Percentiles rank a stretch among this genome's conserved stretches.
phyloP scores from a whole-genome alignment of 2,113 vertebrate species.

The Siniperca chuatsi region DNA sequence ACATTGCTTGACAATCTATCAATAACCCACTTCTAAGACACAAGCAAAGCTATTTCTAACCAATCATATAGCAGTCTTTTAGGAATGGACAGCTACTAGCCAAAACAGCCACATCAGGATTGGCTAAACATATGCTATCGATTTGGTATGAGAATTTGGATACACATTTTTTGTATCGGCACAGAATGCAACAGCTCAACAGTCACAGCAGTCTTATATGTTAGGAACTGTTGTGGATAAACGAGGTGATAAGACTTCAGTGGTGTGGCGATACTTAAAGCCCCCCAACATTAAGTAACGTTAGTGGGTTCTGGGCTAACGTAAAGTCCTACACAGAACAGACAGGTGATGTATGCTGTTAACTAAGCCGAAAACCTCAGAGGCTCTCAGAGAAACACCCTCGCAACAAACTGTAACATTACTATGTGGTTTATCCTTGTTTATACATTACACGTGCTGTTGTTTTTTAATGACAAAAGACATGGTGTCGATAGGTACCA shows the following conservation, averaged over 20 bases:
- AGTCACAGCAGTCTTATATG: too few relatives aligned
- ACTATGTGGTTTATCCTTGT: not conserved
- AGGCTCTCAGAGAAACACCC: not conserved
- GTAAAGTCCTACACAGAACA: too few relatives aligned
- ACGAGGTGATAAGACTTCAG: not conserved
- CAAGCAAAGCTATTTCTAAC: not conserved
- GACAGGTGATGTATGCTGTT: too few relatives aligned
- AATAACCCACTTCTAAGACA: not conserved
- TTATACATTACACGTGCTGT: not conserved
- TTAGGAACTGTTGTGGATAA: not conserved
- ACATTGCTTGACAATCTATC: not conserved
- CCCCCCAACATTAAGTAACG: not conserved
- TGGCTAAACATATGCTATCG: too few relatives aligned
- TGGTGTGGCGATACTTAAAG: not conserved
- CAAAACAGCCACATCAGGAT: too few relatives aligned
- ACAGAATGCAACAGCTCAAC: not conserved
- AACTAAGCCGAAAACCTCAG: too few relatives aligned
- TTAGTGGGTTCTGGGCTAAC: too few relatives aligned
- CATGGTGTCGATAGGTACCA: not conserved
- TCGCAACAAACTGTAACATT: not conserved
- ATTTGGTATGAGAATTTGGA: not conserved
- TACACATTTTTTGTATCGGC: too few relatives aligned
- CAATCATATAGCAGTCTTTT: too few relatives aligned
- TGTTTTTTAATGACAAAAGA: not conserved
- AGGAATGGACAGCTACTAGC: too few relatives aligned